Conservation (phyloP, 2,113 vertebrate species). For the Piliocolobus tephrosceles region DNA sequence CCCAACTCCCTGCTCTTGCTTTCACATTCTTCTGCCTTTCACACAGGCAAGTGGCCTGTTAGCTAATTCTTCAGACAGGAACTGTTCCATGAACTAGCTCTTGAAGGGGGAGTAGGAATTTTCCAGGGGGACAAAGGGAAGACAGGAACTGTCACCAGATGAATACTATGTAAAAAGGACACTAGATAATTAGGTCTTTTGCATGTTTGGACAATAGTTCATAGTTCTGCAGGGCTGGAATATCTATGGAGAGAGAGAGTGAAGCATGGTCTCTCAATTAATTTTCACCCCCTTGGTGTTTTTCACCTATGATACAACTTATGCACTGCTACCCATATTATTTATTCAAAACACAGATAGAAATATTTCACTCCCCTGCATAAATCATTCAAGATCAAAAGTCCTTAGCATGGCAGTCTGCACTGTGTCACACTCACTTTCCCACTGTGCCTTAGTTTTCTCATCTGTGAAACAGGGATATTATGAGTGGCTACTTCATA, state of each 20-base stretch:
- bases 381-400: background rate
- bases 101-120: background rate
- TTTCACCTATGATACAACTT: background rate
- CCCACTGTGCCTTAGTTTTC: background rate
- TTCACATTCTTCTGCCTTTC: background rate
- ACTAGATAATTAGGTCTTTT: background rate
- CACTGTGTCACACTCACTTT: background rate
- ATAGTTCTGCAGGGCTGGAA: background rate
- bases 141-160: background rate
- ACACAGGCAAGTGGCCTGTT: background rate
- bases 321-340: background rate
- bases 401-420: background rate
- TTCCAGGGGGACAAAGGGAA: background rate
- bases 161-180: background rate
- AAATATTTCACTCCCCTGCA: background rate
- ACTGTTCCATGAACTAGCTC: background rate
- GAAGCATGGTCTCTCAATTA: background rate
- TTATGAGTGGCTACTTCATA: background rate
- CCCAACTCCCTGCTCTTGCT: background rate
- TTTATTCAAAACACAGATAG: background rate
- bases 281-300: background rate
- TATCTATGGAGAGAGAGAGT: too few species aligned
- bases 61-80: background rate
- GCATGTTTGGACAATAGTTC: rapidly evolving
- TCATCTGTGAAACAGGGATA: background rate